phyloP scores from a whole-genome alignment of 2,797 vertebrate species.

The Fistularia commersonii region DNA sequence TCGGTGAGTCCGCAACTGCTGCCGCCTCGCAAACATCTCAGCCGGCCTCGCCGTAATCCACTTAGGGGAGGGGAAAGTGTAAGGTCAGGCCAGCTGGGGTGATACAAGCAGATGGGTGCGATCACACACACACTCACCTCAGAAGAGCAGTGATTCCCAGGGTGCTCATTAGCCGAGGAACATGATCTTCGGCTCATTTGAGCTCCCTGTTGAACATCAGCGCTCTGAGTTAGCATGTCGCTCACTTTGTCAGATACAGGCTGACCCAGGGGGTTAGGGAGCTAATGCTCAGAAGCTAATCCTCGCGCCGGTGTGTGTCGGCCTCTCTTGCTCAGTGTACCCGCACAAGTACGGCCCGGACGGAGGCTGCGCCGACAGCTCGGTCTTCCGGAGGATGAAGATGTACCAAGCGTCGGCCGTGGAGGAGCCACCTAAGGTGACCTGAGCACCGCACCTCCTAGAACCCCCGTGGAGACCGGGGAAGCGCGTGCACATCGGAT shows the following conservation, averaged over 20 bases:
- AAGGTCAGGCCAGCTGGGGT: slow-evolving; percentile 31
- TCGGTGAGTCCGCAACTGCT: slow-evolving; percentile 80
- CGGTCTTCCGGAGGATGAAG: slow-evolving; percentile 95
- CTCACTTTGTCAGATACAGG: slow-evolving; percentile 23
- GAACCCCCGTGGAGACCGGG: not conserved
- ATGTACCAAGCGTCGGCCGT: slow-evolving; percentile 85
- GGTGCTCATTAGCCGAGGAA: slow-evolving; percentile 65
- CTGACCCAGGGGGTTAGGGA: slow-evolving; percentile 65
- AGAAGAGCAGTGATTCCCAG: slow-evolving; percentile 35
- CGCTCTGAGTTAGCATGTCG: slow-evolving; percentile 32
- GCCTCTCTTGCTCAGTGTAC: slow-evolving; percentile 79
- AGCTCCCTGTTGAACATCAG: slow-evolving; percentile 36
- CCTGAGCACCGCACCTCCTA: slow-evolving; percentile 12
- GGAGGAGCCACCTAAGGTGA: slow-evolving; percentile 79
- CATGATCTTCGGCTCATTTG: slow-evolving; percentile 49
- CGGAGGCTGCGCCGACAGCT: slow-evolving; percentile 94
- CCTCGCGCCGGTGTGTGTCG: slow-evolving; percentile 62
- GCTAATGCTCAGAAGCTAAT: slow-evolving; percentile 68
- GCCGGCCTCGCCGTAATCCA: not conserved
- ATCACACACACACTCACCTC: too few relatives aligned
- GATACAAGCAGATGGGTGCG: slow-evolving; percentile 39
- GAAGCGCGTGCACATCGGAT: too few relatives aligned
- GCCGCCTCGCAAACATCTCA: slow-evolving; percentile 8
- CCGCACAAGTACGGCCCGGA: slow-evolving; percentile 95
- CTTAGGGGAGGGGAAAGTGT: slow-evolving; percentile 29